phyloP scores from a whole-genome alignment of 2,797 vertebrate genomes.

The Meda fulgida region DNA sequence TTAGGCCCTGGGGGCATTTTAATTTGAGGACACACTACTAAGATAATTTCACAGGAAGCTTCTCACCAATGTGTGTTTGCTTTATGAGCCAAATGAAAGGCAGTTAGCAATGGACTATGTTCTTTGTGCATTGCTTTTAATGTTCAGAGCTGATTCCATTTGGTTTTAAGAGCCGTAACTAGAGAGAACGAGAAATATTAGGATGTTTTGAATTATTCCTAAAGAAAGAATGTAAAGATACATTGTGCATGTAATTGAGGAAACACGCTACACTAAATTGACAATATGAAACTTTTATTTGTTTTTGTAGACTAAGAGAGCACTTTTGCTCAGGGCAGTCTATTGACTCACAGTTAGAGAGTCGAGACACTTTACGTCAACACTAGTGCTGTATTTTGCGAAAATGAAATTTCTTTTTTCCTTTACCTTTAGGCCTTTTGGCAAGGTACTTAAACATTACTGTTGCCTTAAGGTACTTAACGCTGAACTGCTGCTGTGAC shows the following conservation, averaged over 20 bases:
- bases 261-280: not conserved
- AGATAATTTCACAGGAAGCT: slow-evolving; percentile 30
- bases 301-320: slow-evolving; percentile 10
- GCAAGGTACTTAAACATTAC: slow-evolving; percentile 54
- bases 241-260: not conserved
- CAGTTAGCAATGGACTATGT: not conserved
- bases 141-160: not conserved
- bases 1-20: slow-evolving; percentile 61
- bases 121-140: not conserved
- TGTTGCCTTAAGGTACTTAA: slow-evolving; percentile 25
- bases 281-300: slow-evolving; percentile 17
- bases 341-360: slow-evolving; percentile 15
- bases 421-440: slow-evolving; percentile 64
- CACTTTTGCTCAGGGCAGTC: not conserved
- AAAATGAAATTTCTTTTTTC: slow-evolving; percentile 54
- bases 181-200: not conserved
- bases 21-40: slow-evolving; percentile 60
- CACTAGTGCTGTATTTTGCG: slow-evolving; percentile 4
- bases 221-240: slow-evolving; percentile 5
- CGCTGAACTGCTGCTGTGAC: slow-evolving; percentile 6
- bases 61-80: slow-evolving; percentile 8
- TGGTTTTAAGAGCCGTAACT: not conserved
- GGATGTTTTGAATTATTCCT: not conserved
- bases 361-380: slow-evolving; percentile 2
- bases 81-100: slow-evolving; percentile 20